Evolutionary conservation across 2,797 vertebrate genomes (phyloP).

Genomic region (Platyrinchus mystaceus): DNA sequence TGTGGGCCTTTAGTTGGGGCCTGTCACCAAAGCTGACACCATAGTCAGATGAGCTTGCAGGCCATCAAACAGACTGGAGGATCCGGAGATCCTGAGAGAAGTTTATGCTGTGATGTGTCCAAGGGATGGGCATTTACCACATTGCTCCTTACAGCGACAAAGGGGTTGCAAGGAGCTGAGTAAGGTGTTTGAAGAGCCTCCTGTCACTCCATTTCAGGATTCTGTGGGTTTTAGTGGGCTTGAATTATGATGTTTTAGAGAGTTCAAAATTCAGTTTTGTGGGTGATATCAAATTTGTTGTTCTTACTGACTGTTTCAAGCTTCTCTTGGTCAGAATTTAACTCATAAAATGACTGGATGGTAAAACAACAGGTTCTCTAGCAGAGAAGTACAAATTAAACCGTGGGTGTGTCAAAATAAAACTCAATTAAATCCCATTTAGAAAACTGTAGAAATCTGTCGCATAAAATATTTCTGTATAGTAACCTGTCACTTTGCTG

Average conservation of each 20-base stretch:
- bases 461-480: not conserved
- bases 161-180: too few relatives aligned
- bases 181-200: too few relatives aligned
- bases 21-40: too few relatives aligned
- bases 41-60: too few relatives aligned
- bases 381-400: not conserved
- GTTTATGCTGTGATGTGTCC: too few relatives aligned
- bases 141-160: too few relatives aligned
- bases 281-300: not conserved
- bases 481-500: not conserved
- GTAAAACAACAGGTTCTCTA: not conserved
- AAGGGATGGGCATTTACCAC: too few relatives aligned
- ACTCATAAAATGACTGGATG: not conserved
- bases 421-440: not conserved
- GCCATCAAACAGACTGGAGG: too few relatives aligned
- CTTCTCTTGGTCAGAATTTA: not conserved
- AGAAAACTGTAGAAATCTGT: not conserved
- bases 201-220: too few relatives aligned
- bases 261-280: not conserved
- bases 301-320: not conserved
- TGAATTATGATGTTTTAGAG: not conserved
- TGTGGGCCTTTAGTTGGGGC: too few relatives aligned
- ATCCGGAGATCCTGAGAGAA: too few relatives aligned
- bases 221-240: too few relatives aligned
- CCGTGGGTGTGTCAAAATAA: not conserved